Percentiles rank a stretch among this genome's conserved stretches.
Evolutionary conservation across 2,113 vertebrate genomes (phyloP).

Genomic region (Sander vitreus): DNA sequence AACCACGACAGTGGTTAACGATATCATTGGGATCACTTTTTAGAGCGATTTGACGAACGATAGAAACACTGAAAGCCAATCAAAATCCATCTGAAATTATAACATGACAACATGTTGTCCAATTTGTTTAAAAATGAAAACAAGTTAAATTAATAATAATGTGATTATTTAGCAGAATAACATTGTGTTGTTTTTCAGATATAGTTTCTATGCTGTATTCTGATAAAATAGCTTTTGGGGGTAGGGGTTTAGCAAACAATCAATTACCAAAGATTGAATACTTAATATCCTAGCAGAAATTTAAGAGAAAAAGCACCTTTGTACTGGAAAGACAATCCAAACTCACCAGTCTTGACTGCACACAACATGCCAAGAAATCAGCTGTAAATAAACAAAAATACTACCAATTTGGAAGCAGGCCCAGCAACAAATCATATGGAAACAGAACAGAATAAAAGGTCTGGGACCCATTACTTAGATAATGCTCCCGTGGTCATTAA

Average conservation of each 20-base stretch:
- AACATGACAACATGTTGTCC: no score
- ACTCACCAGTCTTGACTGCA: not conserved
- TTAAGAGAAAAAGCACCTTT: not conserved
- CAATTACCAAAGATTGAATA: not conserved
- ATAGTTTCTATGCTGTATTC: no score
- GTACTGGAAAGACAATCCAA: not conserved
- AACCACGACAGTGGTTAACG: no score
- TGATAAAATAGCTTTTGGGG: no score
- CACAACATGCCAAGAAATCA: not conserved
- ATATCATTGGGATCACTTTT: no score
- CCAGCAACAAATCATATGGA: conserved; percentile 24
- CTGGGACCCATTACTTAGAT: not conserved
- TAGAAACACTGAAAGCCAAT: no score
- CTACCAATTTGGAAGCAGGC: conserved; percentile 15
- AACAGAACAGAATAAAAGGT: conserved; percentile 11
- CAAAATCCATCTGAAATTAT: no score
- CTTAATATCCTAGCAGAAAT: not conserved
- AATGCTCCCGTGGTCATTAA: conserved; percentile 9
- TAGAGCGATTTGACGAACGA: no score
- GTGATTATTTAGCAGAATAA: no score
- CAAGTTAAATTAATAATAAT: no score
- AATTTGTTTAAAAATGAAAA: no score
- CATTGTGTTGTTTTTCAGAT: no score
- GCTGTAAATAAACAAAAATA: conserved; percentile 8
- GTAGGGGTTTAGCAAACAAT: not conserved